Evolutionary conservation across 1,140 invertebrate genomes (phyloP).

Genomic region (Papilio polyxenes): DNA sequence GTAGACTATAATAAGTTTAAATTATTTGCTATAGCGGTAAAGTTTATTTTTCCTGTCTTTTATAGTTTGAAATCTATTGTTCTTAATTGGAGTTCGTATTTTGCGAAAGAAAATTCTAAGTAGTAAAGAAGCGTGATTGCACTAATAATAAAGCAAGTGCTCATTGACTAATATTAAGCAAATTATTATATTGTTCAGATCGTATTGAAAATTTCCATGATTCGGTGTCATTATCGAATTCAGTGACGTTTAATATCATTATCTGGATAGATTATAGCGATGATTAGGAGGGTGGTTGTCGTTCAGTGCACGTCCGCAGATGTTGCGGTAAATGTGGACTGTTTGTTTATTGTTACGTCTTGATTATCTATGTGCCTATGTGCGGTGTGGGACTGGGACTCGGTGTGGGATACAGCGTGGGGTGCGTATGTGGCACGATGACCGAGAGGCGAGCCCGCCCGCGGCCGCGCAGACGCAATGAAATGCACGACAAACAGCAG

Average conservation of each 20-base stretch:
- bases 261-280: constrained; percentile 68
- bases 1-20: not conserved
- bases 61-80: not conserved
- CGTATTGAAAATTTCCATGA: constrained; percentile 31
- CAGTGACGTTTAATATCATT: constrained; percentile 66
- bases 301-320: constrained; percentile 67
- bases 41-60: not conserved
- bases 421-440: constrained; percentile 57
- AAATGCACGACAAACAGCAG: constrained; percentile 67
- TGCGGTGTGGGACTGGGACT: constrained; percentile 27
- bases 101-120: constrained; percentile 1
- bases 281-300: constrained; percentile 60
- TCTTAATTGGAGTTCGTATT: not conserved
- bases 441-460: constrained; percentile 61
- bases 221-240: constrained; percentile 60
- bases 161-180: not conserved
- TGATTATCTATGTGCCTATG: constrained; percentile 43
- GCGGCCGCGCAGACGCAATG: constrained; percentile 68
- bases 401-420: constrained; percentile 34
- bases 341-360: constrained; percentile 54
- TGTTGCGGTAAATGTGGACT: constrained; percentile 50
- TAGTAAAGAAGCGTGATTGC: not conserved
- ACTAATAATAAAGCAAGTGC: not conserved
- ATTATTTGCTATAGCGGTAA: not conserved
- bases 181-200: constrained; percentile 16